Evolutionary conservation across 2,888 invertebrate genomes (phyloP), one percentile per base, ranked within the genome.

Genomic region (Amiota minor): DNA sequence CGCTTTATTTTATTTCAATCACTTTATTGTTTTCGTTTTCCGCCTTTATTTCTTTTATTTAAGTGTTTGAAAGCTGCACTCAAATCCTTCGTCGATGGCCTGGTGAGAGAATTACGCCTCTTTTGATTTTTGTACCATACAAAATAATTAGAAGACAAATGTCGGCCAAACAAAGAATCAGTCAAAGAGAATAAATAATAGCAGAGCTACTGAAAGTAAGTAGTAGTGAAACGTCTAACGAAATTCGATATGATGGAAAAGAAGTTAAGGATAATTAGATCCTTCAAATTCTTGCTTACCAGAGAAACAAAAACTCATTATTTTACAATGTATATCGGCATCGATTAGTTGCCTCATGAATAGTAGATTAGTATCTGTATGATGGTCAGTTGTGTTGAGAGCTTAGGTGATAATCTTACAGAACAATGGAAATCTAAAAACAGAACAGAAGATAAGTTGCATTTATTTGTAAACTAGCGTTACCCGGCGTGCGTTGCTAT

Each of bases 61-160:
- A 62, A 23, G 45, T 11, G 56, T 14, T 72, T 64, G 70, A 68
- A 59, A 56, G 59, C 70, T 18, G 56, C 64, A 47, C 74, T 72
- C 76, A 76, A 78, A 74, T 68, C 72, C 62, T 23, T 16, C 56
- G 67, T 18, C 53, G 53, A 46, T n/a, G 55, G 67, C 9, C 20
- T 82, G 88, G 86, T 86, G 88, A 84, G 84, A 86, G 80, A 87
- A 86, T 84, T 87, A 87, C 87, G 88, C 87, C 87, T 86, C 79
- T 76, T 81, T 88, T 87, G 87, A 87, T 88, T 88, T 81, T 76
- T 49, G 10, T 46, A 16, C n/a, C 76, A 67, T 49, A 71, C 82
- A 35, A 14, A 59, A 78, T 83, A 86, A 86, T 84, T 85, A 82
- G 85, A 83, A 83, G 79, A 83, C 80, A 82, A 82, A 80, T 77